Conservation (phyloP, 2,888 invertebrate genomes). For the Drosophila neutralis region DNA sequence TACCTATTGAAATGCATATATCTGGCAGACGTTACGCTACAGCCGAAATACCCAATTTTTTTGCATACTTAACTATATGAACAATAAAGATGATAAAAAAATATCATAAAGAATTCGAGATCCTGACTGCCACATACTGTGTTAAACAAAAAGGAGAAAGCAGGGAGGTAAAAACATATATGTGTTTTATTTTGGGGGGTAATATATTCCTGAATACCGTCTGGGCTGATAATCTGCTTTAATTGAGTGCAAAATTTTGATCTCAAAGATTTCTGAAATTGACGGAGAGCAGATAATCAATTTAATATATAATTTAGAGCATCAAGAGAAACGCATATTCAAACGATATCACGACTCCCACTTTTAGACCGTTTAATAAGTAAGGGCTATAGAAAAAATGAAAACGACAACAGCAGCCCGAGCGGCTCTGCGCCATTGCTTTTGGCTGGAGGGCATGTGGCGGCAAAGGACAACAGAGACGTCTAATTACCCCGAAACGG, state of each 20-base stretch:
- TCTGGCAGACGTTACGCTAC: background rate
- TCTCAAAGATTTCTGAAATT: too few relatives aligned
- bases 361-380: background rate
- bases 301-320: background rate
- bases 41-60: background rate
- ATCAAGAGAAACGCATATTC: too few relatives aligned
- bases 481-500: slow-evolving; percentile 58
- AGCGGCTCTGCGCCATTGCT: slow-evolving; percentile 30
- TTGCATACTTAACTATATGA: too few relatives aligned
- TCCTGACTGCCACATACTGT: background rate
- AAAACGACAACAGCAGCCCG: slow-evolving; percentile 11
- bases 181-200: too few relatives aligned
- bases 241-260: background rate
- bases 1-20: background rate
- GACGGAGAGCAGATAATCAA: background rate
- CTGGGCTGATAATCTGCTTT: background rate
- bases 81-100: background rate
- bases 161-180: background rate
- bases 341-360: background rate
- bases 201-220: background rate
- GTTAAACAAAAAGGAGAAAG: background rate
- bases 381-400: slow-evolving; percentile 18
- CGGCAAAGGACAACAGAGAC: slow-evolving; percentile 53
- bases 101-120: too few relatives aligned
- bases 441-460: slow-evolving; percentile 40